These are phyloP conservation scores for Pseudomyrmex cubaensis DNA, from an alignment of 1,140 invertebrate genomes.

Conservation along the genomic window DNA sequence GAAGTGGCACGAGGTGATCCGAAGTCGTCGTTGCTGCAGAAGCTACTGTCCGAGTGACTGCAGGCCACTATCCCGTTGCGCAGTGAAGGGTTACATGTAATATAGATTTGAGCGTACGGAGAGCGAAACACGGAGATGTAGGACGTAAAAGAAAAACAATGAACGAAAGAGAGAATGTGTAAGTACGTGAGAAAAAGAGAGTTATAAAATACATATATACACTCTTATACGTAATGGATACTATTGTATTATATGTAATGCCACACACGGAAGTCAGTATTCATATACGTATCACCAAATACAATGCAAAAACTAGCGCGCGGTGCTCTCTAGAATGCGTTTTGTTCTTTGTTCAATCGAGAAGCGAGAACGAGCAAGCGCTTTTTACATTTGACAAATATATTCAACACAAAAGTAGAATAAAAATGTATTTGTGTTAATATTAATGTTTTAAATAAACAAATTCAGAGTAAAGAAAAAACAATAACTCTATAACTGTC, in stretches of 20 bases:
- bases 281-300: conserved; percentile 84
- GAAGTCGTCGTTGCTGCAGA: conserved; percentile 91
- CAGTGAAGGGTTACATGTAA: conserved; percentile 82
- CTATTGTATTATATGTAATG: conserved; percentile 84
- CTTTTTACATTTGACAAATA: too few species aligned
- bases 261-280: conserved; percentile 81
- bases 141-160: conserved; percentile 40
- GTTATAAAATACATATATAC: conserved; percentile 53
- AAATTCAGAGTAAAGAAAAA: too few species aligned
- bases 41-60: conserved; percentile 91
- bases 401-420: too few species aligned
- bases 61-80: conserved; percentile 76
- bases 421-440: too few species aligned
- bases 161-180: conserved; percentile 30
- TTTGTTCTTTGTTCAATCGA: conserved; percentile 42
- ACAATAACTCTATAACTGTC: too few species aligned
- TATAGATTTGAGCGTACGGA: conserved; percentile 78
- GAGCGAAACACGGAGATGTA: conserved; percentile 60
- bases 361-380: conserved; percentile 16
- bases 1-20: conserved; percentile 89
- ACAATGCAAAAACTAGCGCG: conserved; percentile 76
- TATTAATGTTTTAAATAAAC: too few species aligned
- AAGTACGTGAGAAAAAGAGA: background rate
- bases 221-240: conserved; percentile 82
- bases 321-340: conserved; percentile 66